A percentile compares a stretch with the other conserved stretches of the same genome.
Conservation (phyloP, 2,797 vertebrate species). For the Gymnoscopelus microlampas region DNA sequence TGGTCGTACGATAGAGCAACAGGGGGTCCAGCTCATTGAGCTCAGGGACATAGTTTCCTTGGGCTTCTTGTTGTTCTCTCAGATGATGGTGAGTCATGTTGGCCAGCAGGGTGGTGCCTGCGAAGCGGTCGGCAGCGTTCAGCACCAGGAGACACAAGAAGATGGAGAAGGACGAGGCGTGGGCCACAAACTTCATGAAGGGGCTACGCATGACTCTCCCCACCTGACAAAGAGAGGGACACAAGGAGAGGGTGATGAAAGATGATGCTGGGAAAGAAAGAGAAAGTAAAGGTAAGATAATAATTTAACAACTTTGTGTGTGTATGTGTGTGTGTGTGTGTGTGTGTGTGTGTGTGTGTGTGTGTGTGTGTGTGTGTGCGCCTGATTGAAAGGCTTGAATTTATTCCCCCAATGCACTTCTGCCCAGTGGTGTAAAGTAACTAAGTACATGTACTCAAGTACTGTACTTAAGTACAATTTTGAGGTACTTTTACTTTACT, state of each 20-base stretch:
- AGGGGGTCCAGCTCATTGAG: constrained; percentile 69
- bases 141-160: constrained; percentile 96
- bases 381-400: too few relatives aligned
- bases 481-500: too few relatives aligned
- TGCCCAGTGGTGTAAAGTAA: too few relatives aligned
- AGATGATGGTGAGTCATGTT: constrained; percentile 89
- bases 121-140: constrained; percentile 97
- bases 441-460: too few relatives aligned
- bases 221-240: constrained; percentile 79
- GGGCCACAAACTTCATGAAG: constrained; percentile 98
- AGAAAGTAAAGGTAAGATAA: too few relatives aligned
- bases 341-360: too few relatives aligned
- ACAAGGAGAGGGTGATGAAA: not conserved
- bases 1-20: constrained; percentile 95
- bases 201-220: constrained; percentile 95
- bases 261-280: not conserved
- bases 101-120: constrained; percentile 89
- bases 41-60: not conserved
- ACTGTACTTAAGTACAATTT: too few relatives aligned
- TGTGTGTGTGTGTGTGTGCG: too few relatives aligned
- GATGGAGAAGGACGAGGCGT: constrained; percentile 96
- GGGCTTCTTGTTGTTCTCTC: constrained; percentile 10
- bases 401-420: too few relatives aligned
- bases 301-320: too few relatives aligned
- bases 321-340: too few relatives aligned